Base-by-base conservation (phyloP, 2,888 invertebrate genomes). In the Pimpla rufipes region DNA sequence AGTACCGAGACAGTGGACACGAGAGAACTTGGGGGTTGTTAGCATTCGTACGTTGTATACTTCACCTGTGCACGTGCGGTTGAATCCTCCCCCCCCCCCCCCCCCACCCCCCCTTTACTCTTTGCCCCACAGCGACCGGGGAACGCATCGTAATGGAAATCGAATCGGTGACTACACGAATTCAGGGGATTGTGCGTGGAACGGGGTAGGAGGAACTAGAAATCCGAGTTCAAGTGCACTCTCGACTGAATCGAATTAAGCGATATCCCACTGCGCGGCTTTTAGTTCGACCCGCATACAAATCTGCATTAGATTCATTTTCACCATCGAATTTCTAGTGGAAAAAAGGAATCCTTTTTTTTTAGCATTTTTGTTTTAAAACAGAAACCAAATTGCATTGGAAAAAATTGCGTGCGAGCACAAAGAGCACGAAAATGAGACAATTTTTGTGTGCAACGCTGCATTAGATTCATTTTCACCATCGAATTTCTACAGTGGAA, bases 171-270 rank as follows among this genome's bases (percentile, higher is more conserved):
- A 50, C 50, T 50, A 50, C 29, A 16, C 50, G 50, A 18, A 50
- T 16, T 18, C 18, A 7, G 16, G 16, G 18, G 45, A 0, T 47
- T 13, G 45, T 47, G 45, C n/a, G 29, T 29, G 29, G 29, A 29
- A 3, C 45, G 5, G 3, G n/a, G n/a, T n/a, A n/a, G 18, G 6
- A 16, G 50, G 50, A 50, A 18, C 7, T 16, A 18, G 50, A 50
- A 50, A 50, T 50, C 16, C 50, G 50, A 16, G 16, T 50, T 50
- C 47, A 50, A 50, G 50, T 50, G 16, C 45, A 16, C 50, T 50
- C 16, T 50, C 18, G 8, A 18, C 7, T 50, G 16, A 50, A 50
- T 50, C 16, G 50, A 50, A 50, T 50, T 50, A 50, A 50, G 18
- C 8, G 50, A 50, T 50, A 7, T 18, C 18, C 5, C 8, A 50